A percentile compares a stretch with the other conserved stretches of the same genome.
phyloP scores from a whole-genome alignment of 2,113 vertebrate genomes.

The Melospiza georgiana region DNA sequence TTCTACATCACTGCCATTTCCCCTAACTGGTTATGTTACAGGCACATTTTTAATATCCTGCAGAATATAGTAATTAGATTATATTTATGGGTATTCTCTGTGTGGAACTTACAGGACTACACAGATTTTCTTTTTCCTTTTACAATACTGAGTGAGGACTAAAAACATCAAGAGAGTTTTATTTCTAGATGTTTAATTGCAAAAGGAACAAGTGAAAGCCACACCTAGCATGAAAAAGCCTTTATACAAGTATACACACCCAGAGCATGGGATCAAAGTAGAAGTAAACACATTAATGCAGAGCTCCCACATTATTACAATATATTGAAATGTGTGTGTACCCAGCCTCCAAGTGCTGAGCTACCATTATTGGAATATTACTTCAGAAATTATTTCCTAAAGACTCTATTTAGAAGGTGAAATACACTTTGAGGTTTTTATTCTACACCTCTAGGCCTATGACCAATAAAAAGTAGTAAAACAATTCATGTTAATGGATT shows the following conservation, averaged over 20 bases:
- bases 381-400: not conserved
- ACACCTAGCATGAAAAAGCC: not conserved
- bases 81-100: not conserved
- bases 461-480: conserved; percentile 33
- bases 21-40: not conserved
- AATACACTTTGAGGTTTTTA: conserved; percentile 11
- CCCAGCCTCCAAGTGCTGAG: not conserved
- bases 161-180: not conserved
- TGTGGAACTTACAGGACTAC: not conserved
- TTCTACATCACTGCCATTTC: not conserved
- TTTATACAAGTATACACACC: not conserved
- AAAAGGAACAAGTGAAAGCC: not conserved
- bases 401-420: not conserved
- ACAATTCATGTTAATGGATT: conserved; percentile 1
- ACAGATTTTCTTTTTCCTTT: not conserved
- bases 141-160: not conserved
- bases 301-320: not conserved
- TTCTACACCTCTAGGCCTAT: not conserved
- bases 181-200: not conserved
- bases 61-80: not conserved
- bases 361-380: not conserved
- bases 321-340: not conserved
- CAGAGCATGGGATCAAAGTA: not conserved
- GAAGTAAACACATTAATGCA: not conserved
- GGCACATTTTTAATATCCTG: not conserved